Base-by-base conservation (phyloP, 2,888 invertebrate genomes). In the Alloplasta piceator region DNA sequence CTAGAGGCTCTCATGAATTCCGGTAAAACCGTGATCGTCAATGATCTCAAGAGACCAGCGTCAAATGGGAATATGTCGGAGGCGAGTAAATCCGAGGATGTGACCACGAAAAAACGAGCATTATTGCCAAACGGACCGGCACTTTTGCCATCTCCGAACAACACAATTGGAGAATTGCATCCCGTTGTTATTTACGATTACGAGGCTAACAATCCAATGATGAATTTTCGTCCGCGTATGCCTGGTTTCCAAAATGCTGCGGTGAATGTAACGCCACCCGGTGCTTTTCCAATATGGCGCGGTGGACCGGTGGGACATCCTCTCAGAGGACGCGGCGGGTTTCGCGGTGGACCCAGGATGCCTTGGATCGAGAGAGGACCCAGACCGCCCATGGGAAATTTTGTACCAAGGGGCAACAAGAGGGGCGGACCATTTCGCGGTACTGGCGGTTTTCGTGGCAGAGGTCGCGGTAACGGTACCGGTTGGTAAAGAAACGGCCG, bases 361-460 rank as follows among this genome's bases (percentile, higher is more conserved):
- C 94, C 89, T 90, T 94, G 90, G 94, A 93, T 93, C 87, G 90
- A 91, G 39, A 84, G 89, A 41, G 86, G 89, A n/a, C 87, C 89
- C 6, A 84, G 88, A 58, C 86, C 89, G 0, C 85, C 87, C 3
- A 84, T 86, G 3, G 88, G 86, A 7, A 86, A 84, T 16, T 89
- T 90, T 43, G 83, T 87, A 6, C 87, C 90, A 6, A 88, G 91
- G 82, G 92, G 89, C 43, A 87, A 88, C 87, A 91, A 90, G 78
- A 86, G 92, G 38, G 91, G 90, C 72, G 89, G 91, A 72, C 90
- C 89, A 50, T 92, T 92, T 80, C 89, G 92, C 61, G 91, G 91
- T 4, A 90, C 88, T 77, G 86, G 86, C 7, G 68, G 86, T 7
- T 88, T 89, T 72, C 86, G 92, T 79, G 88, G 91, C 63, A 85